Base-by-base conservation (phyloP, 2,113 vertebrate species). In the Tyto alba region DNA sequence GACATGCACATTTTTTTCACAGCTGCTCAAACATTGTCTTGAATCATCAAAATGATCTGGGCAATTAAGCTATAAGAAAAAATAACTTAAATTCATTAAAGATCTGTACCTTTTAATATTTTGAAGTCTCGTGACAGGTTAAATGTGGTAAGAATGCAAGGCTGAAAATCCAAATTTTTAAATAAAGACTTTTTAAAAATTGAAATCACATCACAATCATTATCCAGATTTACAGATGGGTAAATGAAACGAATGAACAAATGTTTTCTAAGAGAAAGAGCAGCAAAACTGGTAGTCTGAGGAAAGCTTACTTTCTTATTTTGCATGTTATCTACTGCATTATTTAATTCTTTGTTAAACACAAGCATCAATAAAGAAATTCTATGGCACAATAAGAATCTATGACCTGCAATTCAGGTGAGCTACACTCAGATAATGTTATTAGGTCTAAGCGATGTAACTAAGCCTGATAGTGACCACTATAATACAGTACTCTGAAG, bases 11-110 rank as follows among this genome's bases (percentile, higher is more conserved):
- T 64, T 45, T 89, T 94, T 72, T 91, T 90, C 83, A 91, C 81
- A 96, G 73, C 83, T 96, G 85, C 77, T 96, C 75, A 81, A 73
- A 71, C n/a, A 92, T 40, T 89, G 72, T 75, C 74, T 86, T 43
- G 64, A 89, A 96, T 60, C 66, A 81, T 77, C 69, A 94, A 72
- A 95, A 93, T 80, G 10, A 85, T 75, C 41, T 81, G 45, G 63
- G 26, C 71, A 93, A 89, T 95, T 89, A 95, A 74, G 27, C 55
- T 91, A 60, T n/a, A 76, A 55, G 84, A 43, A 81, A 89, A 97
- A 92, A 73, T 67, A 81, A 38, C 53, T 92, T 67, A 84, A 1
- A 60, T n/a, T 90, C n/a, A 56, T 77, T 86, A 77, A 53, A 95
- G 34, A 71, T 79, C 36, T 66, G 16, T 77, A 63, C 78, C 47